Percentiles rank a stretch among this genome's conserved stretches.
Conservation (phyloP, 2,113 vertebrate species). For the Megaceryle torquata region DNA sequence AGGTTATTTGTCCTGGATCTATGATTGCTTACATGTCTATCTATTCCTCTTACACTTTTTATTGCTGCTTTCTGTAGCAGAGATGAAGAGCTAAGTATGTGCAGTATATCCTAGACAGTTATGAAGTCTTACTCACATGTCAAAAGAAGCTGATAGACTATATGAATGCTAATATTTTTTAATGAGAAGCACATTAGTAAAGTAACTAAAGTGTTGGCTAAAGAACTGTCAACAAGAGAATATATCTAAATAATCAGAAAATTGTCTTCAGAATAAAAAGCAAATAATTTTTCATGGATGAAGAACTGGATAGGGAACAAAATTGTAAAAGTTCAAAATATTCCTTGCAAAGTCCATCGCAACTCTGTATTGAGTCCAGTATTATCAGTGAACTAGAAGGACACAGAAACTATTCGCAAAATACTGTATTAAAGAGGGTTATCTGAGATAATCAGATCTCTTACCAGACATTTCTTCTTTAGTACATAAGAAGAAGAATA, state of each 20-base stretch:
- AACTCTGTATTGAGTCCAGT: background rate
- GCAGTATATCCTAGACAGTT: background rate
- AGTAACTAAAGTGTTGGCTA: background rate
- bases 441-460: background rate
- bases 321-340: background rate
- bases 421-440: background rate
- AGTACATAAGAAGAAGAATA: background rate
- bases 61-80: background rate
- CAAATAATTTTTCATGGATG: background rate
- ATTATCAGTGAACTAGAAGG: background rate
- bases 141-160: background rate
- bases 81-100: background rate
- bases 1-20: background rate
- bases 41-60: background rate
- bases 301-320: background rate
- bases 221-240: background rate
- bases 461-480: background rate
- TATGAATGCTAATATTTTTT: background rate
- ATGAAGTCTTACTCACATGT: background rate
- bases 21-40: background rate
- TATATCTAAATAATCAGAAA: background rate
- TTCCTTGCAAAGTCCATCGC: fast-evolving
- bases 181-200: background rate
- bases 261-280: background rate
- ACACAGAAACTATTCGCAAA: background rate